Evolutionary conservation across 2,797 vertebrate genomes (phyloP).

Genomic region (Phrynocephalus guinanensis): DNA sequence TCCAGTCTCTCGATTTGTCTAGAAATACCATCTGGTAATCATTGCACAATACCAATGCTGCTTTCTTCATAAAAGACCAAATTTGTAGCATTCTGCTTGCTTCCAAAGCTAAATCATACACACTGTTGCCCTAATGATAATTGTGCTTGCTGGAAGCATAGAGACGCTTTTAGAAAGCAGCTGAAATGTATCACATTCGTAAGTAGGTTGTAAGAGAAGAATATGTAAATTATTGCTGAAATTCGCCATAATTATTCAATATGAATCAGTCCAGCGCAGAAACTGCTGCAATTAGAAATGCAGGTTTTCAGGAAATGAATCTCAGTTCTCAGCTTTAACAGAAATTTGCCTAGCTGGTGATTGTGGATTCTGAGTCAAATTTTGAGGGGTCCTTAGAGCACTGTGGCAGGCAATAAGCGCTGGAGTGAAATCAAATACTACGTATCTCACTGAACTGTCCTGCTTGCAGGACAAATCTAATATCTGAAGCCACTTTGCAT

Average conservation of each 20-base stretch:
- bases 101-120: constrained; percentile 55
- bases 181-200: constrained; percentile 43
- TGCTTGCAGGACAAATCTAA: not conserved
- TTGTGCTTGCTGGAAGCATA: constrained; percentile 45
- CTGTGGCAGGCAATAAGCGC: constrained; percentile 26
- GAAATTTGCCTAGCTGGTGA: constrained; percentile 33
- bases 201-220: constrained; percentile 56
- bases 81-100: constrained; percentile 63
- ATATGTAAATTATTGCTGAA: constrained; percentile 64
- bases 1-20: constrained; percentile 51
- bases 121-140: constrained; percentile 50
- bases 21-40: constrained; percentile 61
- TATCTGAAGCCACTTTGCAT: constrained; percentile 10
- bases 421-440: constrained; percentile 39
- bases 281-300: constrained; percentile 31
- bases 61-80: constrained; percentile 62
- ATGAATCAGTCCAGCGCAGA: constrained; percentile 48
- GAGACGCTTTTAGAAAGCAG: constrained; percentile 37
- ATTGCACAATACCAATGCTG: constrained; percentile 61
- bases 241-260: constrained; percentile 48
- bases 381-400: constrained; percentile 16
- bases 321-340: constrained; percentile 32
- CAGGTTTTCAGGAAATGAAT: not conserved
- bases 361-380: constrained; percentile 22
- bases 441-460: constrained; percentile 12